These are phyloP conservation scores for Brenthis daphne DNA, from an alignment of 2,888 invertebrate genomes.

Conservation along the genomic window DNA sequence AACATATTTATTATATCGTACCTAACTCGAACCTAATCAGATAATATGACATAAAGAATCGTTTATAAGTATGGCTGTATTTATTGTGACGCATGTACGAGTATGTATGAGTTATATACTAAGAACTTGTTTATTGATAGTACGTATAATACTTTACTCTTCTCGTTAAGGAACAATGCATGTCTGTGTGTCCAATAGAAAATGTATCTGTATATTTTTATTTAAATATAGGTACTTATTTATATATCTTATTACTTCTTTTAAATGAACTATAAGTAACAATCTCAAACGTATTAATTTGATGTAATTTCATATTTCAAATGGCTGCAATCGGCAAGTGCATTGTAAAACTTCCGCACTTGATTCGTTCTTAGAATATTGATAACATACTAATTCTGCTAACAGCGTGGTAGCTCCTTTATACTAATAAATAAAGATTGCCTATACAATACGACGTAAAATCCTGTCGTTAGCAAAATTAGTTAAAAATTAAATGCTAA, in stretches of 20 bases:
- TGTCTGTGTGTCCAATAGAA: too few relatives aligned
- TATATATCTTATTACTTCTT: too few relatives aligned
- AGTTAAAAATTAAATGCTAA: too few relatives aligned
- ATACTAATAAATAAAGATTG: not conserved
- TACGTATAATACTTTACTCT: not conserved
- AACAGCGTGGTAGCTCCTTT: not conserved
- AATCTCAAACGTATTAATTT: not conserved
- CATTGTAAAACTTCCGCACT: slow-evolving; percentile 24
- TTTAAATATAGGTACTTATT: too few relatives aligned
- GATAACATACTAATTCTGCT: slow-evolving; percentile 13
- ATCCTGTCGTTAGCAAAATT: not conserved
- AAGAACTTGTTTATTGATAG: slow-evolving; percentile 1
- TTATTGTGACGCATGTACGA: slow-evolving; percentile 12
- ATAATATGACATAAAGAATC: slow-evolving; percentile 1
- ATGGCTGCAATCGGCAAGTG: slow-evolving; percentile 17
- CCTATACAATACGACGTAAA: not conserved
- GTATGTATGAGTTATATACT: slow-evolving; percentile 14
- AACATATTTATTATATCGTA: too few relatives aligned
- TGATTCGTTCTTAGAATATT: slow-evolving; percentile 27
- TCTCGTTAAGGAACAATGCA: not conserved
- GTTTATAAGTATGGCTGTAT: slow-evolving; percentile 1
- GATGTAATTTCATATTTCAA: slow-evolving; percentile 18
- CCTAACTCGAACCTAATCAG: not conserved
- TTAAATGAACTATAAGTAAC: too few relatives aligned
- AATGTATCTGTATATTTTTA: too few relatives aligned